Percentiles rank a stretch among this genome's conserved stretches.
Evolutionary conservation across 2,113 vertebrate species (phyloP).

Genomic region (Nycticryphes semicollaris): DNA sequence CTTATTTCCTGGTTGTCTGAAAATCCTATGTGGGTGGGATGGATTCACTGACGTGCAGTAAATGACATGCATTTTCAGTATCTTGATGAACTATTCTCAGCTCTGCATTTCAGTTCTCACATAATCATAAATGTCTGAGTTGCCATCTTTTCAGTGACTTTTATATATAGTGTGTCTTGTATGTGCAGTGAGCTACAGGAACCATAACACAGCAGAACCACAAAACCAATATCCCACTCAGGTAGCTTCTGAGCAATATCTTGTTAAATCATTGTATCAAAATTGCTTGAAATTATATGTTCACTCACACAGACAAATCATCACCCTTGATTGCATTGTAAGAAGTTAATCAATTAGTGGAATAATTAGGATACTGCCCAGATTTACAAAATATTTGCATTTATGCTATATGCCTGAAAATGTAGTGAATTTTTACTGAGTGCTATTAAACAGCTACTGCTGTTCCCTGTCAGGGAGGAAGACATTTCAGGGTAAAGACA

Average conservation of each 20-base stretch:
- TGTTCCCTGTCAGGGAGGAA: not conserved
- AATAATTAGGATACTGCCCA: not conserved
- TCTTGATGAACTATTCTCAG: not conserved
- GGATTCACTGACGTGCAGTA: rapidly evolving
- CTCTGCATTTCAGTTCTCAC: not conserved
- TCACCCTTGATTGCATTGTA: not conserved
- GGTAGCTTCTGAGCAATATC: not conserved
- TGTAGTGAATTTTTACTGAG: not conserved
- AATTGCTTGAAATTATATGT: not conserved
- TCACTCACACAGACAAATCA: rapidly evolving
- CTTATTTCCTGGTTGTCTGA: not conserved
- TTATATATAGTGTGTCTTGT: not conserved
- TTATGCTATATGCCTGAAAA: not conserved
- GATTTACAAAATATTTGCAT: not conserved
- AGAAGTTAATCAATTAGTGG: not conserved
- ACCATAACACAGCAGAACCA: not conserved
- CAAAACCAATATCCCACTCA: not conserved
- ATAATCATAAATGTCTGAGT: not conserved
- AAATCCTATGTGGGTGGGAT: not conserved
- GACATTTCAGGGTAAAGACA: not conserved
- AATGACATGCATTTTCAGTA: not conserved
- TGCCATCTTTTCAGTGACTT: not conserved
- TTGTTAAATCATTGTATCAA: not conserved
- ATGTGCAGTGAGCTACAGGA: not conserved
- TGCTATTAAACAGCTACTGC: not conserved